Base-by-base conservation (phyloP, 2,113 vertebrate genomes). In the Syngnathus typhle region DNA sequence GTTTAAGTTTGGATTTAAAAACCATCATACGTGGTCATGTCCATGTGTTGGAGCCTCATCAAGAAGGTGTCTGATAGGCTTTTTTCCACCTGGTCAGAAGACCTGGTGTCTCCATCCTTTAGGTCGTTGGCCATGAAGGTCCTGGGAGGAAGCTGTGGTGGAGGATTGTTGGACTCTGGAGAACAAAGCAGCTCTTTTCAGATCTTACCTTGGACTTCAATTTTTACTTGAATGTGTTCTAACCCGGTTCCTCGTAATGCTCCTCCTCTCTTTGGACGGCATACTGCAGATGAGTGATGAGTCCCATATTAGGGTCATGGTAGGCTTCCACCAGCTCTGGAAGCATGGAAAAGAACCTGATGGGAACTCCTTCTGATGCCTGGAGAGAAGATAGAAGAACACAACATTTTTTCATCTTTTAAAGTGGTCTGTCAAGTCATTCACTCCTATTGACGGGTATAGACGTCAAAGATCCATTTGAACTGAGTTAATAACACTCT, bases 251-350 rank as follows among this genome's bases (percentile, higher is more conserved):
- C 46, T 98, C 97, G 0, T 91, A 90, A 0, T 91, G 88, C 10
- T 97, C 96, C 69, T 95, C 95, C 82, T 98, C 96, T 66, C 91
- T 89, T 0, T 90, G 94, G 72, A 98, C 92, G 0, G 94, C 85
- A 51, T 91, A 94, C 84, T 95, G 95, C 77, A 99, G 91, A 52
- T 95, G 93, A 72, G 96, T 98, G 44, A 98, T 84, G 79, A 99
- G 87, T 0, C 97, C 97, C 92, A 97, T 93, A 88, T 96, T 96
- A 71, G 95, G 95, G 70, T 92, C 94, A 87, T 89, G 93, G 82
- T 98, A 99, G 8, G 95, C 95, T n/a, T 96, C 95, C 76, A 99
- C 97, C 81, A 99, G 90, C 64, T 98, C 95, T 41, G 92, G 87
- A 71, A 99, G 78, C 75, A 87, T 89, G 7, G 91, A 74, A 55